phyloP scores from a whole-genome alignment of 2,888 invertebrate species.

The Allolobophora icterica region DNA sequence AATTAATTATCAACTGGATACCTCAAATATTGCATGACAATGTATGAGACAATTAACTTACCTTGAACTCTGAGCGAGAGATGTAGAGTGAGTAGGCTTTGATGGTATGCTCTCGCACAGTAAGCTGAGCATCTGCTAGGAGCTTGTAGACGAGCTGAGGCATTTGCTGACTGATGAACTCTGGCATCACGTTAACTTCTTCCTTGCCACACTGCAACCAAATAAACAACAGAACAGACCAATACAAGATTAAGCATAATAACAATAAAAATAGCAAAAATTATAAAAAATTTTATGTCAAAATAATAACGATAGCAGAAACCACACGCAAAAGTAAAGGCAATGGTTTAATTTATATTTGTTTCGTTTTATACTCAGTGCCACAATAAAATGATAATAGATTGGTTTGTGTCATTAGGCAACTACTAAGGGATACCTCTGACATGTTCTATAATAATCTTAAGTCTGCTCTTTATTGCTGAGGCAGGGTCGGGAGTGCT shows the following conservation, averaged over 20 bases:
- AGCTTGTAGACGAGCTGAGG: conserved; percentile 55
- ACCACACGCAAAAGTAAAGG: no score
- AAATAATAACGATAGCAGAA: not conserved
- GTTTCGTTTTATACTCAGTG: no score
- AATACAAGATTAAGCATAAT: not conserved
- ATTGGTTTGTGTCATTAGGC: no score
- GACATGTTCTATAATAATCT: no score
- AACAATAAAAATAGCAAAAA: not conserved
- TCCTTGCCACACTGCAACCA: conserved; percentile 28
- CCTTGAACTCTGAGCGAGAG: conserved; percentile 54
- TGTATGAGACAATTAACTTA: conserved; percentile 34
- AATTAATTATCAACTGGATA: no score
- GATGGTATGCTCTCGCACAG: conserved; percentile 59
- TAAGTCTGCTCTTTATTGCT: no score
- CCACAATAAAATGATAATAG: no score
- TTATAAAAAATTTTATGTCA: not conserved
- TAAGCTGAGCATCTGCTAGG: conserved; percentile 60
- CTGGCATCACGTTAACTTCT: conserved; percentile 50
- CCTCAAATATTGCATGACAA: no score
- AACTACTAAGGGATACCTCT: no score
- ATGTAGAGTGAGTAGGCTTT: conserved; percentile 60
- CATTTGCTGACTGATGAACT: conserved; percentile 54
- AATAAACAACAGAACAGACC: not conserved
- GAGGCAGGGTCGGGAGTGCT: no score
- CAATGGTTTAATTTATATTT: no score